phyloP scores from a whole-genome alignment of 2,113 vertebrate genomes.

The Genyomyrus donnyi region DNA sequence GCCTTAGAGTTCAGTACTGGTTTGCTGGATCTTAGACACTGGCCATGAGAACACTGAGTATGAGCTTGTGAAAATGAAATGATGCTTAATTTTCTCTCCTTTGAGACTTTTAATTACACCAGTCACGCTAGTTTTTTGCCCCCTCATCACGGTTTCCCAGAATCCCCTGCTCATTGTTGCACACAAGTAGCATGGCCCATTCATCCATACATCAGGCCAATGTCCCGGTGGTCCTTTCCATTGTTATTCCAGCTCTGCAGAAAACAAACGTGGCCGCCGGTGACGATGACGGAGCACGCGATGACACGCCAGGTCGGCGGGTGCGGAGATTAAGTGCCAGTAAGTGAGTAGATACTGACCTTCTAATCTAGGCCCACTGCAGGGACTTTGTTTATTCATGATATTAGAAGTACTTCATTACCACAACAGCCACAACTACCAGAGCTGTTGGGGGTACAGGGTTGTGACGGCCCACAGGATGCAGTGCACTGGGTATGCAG shows the following conservation, averaged over 20 bases:
- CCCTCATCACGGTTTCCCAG: neutral
- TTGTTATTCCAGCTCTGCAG: neutral
- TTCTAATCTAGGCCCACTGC: slow-evolving; percentile 33
- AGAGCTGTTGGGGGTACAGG: neutral
- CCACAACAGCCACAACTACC: slow-evolving; percentile 3
- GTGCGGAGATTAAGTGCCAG: slow-evolving; percentile 11
- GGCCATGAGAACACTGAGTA: neutral
- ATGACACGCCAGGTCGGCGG: neutral
- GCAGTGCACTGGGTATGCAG: neutral
- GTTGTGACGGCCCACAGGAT: neutral
- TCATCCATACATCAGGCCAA: neutral
- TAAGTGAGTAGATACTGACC: slow-evolving; percentile 29
- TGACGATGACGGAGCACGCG: neutral
- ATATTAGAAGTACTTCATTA: slow-evolving; percentile 31
- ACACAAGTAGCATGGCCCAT: neutral
- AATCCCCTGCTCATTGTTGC: neutral
- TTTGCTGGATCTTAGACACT: neutral
- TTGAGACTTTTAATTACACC: neutral
- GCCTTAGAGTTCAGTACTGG: neutral
- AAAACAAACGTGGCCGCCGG: slow-evolving; percentile 8
- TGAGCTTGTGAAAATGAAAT: neutral
- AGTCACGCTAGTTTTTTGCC: neutral
- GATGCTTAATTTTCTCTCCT: neutral
- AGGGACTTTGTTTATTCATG: slow-evolving; percentile 27
- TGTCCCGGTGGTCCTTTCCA: neutral